A percentile compares a stretch with the other conserved stretches of the same genome.
Evolutionary conservation across 2,888 invertebrate genomes (phyloP).

Genomic region (Hyppa rectilinea): DNA sequence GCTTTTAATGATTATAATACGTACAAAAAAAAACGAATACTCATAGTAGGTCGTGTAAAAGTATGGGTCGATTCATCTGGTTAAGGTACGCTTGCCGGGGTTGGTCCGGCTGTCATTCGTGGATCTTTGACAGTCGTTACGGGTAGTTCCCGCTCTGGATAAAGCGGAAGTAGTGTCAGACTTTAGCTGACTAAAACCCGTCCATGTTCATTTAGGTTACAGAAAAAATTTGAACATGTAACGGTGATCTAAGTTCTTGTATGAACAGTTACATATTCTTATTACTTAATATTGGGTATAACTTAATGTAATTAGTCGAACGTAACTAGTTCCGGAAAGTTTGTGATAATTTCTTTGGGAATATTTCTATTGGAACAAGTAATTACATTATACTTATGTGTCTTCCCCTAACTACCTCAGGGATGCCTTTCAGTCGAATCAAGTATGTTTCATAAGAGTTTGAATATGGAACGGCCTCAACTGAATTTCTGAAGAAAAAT

Average conservation of each 20-base stretch:
- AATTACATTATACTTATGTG: conserved; percentile 19
- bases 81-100: no score
- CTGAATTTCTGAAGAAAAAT: neutral
- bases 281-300: neutral
- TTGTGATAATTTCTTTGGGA: conserved; percentile 15
- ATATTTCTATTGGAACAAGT: conserved; percentile 23
- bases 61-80: no score
- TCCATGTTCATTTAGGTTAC: neutral
- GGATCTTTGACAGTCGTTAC: no score
- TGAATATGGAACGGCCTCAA: neutral
- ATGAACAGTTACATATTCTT: neutral
- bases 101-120: no score
- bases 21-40: no score
- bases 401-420: neutral
- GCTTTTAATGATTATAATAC: no score
- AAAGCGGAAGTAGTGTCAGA: neutral
- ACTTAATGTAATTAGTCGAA: neutral
- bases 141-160: no score
- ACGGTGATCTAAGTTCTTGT: neutral
- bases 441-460: neutral
- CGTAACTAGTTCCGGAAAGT: neutral
- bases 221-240: neutral
- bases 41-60: no score
- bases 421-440: neutral
- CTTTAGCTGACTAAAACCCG: no score